Percentiles rank a stretch among this genome's conserved stretches.
Evolutionary conservation across 2,113 vertebrate genomes (phyloP).

Genomic region (Elanoides forficatus): DNA sequence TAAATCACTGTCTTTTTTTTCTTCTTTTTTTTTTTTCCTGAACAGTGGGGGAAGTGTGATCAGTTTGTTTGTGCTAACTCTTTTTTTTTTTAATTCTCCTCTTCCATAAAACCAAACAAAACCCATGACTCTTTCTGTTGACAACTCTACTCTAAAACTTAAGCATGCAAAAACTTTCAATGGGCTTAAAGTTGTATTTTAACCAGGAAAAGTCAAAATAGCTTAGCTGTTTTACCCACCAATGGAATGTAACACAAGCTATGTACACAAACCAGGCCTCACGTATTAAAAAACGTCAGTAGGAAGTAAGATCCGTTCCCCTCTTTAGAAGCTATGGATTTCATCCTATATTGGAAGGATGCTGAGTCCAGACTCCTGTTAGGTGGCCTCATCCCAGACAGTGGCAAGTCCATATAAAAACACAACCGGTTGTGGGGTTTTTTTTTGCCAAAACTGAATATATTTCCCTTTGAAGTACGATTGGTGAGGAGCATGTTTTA

Average conservation of each 20-base stretch:
- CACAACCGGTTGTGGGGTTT: not conserved
- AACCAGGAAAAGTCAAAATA: not conserved
- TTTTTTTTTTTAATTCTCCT: not conserved
- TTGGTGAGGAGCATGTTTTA: not conserved
- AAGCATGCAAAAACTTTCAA: not conserved
- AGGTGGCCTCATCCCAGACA: slow-evolving; percentile 29
- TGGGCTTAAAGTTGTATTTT: not conserved
- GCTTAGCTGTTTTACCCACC: not conserved
- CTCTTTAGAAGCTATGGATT: not conserved
- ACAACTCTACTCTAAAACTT: not conserved
- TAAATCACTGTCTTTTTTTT: slow-evolving; percentile 7
- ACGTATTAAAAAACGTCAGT: not conserved
- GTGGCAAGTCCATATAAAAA: not conserved
- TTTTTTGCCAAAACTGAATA: not conserved
- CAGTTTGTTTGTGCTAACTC: not conserved
- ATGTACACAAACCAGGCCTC: not conserved
- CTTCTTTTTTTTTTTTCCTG: not conserved
- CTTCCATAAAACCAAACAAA: not conserved
- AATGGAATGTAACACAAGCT: not conserved
- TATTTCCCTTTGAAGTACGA: not conserved
- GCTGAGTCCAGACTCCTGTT: not conserved
- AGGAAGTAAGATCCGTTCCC: not conserved
- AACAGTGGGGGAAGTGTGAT: not conserved
- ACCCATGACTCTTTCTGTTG: not conserved
- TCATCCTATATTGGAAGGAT: not conserved